Conservation (phyloP, 2,113 vertebrate genomes). For the Thalassarche chlororhynchos region DNA sequence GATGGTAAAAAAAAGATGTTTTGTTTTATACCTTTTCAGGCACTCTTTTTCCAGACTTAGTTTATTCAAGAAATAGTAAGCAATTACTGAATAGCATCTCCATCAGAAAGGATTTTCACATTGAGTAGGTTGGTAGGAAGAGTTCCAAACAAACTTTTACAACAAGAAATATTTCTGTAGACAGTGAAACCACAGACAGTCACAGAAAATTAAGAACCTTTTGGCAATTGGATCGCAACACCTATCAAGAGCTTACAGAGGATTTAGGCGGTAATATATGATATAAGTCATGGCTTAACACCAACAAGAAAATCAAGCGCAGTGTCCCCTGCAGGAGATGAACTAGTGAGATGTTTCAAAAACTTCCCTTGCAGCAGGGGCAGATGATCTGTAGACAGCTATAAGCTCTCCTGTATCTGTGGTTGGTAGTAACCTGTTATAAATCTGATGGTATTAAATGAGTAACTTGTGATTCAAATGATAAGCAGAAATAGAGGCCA, state of each 20-base stretch:
- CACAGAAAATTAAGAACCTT: not conserved
- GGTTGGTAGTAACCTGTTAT: not conserved
- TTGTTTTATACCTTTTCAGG: constrained; percentile 18
- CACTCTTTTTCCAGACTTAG: not conserved
- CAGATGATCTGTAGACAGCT: not conserved
- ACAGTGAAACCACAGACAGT: not conserved
- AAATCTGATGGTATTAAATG: not conserved
- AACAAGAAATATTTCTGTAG: not conserved
- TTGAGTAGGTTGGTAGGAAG: not conserved
- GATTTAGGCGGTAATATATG: not conserved
- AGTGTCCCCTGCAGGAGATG: not conserved
- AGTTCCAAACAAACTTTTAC: not conserved
- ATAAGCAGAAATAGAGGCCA: not conserved
- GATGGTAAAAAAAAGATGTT: not conserved
- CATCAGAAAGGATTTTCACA: not conserved
- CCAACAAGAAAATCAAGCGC: not conserved
- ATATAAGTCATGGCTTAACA: not conserved
- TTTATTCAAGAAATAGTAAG: not conserved
- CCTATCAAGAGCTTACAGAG: not conserved
- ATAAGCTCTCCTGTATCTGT: not conserved
- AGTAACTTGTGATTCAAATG: not conserved
- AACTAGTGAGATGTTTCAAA: not conserved
- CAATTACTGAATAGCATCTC: constrained; percentile 9
- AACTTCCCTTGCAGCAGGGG: not conserved
- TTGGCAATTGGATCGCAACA: not conserved